Conservation (phyloP, 2,888 invertebrate genomes). For the Scaptomyza caliginosa region DNA sequence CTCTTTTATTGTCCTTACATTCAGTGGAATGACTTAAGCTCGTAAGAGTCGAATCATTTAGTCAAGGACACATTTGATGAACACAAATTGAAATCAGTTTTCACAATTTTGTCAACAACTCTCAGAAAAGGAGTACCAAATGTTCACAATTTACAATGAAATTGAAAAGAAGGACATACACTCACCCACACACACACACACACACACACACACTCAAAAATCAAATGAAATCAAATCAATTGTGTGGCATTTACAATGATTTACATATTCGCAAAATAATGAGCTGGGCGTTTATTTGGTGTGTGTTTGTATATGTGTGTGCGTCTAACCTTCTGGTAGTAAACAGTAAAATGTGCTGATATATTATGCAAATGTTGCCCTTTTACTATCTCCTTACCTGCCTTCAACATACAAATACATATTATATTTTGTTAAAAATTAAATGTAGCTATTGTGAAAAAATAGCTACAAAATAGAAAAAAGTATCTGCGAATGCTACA, state of each 20-base stretch:
- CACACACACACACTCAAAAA: conserved; percentile 20
- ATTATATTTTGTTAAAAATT: conserved; percentile 49
- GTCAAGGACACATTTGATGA: conserved; percentile 41
- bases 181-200: conserved; percentile 1
- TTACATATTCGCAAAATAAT: conserved; percentile 49
- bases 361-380: conserved; percentile 64
- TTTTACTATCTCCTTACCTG: conserved; percentile 38
- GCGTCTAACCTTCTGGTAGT: conserved; percentile 34
- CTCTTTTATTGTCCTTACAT: conserved; percentile 19
- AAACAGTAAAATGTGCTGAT: conserved; percentile 49
- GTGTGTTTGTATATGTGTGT: conserved; percentile 21
- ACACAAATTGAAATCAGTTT: conserved; percentile 57
- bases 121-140: conserved; percentile 50
- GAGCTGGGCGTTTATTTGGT: conserved; percentile 39
- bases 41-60: conserved; percentile 17
- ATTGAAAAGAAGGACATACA: conserved; percentile 45
- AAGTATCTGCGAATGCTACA: conserved; percentile 29
- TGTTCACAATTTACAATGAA: conserved; percentile 49
- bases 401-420: conserved; percentile 30
- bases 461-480: conserved; percentile 22
- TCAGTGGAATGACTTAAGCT: conserved; percentile 5
- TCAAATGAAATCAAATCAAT: conserved; percentile 72
- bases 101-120: conserved; percentile 63
- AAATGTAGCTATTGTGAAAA: too few species aligned
- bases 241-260: conserved; percentile 62